These are phyloP conservation scores for Achroia grisella DNA, from an alignment of 1,140 invertebrate species.

Conservation along the genomic window DNA sequence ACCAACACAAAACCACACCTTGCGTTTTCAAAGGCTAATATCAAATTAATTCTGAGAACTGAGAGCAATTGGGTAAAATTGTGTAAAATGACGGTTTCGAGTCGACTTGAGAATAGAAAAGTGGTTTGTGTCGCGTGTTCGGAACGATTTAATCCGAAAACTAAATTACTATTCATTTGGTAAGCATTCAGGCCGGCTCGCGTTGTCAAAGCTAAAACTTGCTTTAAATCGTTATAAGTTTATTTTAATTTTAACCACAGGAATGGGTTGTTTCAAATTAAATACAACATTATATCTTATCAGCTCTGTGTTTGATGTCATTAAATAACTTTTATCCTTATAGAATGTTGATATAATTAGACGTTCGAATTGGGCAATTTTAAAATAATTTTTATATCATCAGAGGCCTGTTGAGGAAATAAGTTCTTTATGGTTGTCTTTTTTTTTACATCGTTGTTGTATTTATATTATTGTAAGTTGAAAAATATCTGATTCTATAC, in stretches of 20 bases:
- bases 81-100: constrained; percentile 71
- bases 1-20: constrained; percentile 63
- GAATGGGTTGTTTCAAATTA: no score
- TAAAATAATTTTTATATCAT: no score
- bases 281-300: no score
- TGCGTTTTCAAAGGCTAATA: constrained; percentile 71
- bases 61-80: constrained; percentile 72
- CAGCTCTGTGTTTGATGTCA: no score
- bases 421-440: no score
- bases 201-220: constrained; percentile 60
- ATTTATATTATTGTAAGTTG: no score
- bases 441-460: no score
- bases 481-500: no score
- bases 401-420: no score
- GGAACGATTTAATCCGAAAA: constrained; percentile 70
- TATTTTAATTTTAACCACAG: constrained; percentile 15
- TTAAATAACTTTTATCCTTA: no score
- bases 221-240: constrained; percentile 35
- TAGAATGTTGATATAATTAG: no score
- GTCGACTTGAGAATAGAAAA: constrained; percentile 67
- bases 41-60: constrained; percentile 71
- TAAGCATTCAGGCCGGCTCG: constrained; percentile 58
- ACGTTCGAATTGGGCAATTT: no score
- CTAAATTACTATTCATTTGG: constrained; percentile 72
- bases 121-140: constrained; percentile 71